phyloP scores from a whole-genome alignment of 2,113 vertebrate genomes.

The Leptocoma aspasia region DNA sequence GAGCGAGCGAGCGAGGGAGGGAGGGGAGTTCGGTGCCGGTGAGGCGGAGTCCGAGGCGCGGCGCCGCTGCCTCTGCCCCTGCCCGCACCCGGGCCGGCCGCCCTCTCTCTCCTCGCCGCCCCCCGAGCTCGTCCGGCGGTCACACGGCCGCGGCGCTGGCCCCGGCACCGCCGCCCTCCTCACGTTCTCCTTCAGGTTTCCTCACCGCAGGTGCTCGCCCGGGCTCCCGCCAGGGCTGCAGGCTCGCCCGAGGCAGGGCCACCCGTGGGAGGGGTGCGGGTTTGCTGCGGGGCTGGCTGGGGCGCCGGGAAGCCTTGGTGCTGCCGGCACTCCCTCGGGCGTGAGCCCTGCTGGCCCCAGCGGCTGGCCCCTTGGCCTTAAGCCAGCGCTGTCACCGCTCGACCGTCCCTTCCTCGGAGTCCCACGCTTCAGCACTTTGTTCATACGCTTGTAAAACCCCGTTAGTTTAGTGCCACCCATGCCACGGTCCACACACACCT shows the following conservation, averaged over 20 bases:
- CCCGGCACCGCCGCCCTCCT: conserved; percentile 17
- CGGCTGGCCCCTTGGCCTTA: neutral
- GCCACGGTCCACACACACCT: fast-evolving
- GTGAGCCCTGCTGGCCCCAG: neutral
- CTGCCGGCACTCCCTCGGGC: neutral
- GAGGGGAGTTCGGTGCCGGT: conserved; percentile 37
- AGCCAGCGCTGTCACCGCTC: neutral
- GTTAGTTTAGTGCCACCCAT: neutral
- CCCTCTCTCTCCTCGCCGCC: neutral
- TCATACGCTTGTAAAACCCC: fast-evolving
- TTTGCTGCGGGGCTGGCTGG: neutral
- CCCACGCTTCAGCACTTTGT: neutral
- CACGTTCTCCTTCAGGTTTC: conserved; percentile 1
- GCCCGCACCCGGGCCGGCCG: conserved; percentile 38
- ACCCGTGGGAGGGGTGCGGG: neutral
- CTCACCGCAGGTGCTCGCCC: neutral
- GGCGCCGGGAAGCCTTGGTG: neutral
- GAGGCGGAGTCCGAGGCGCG: conserved; percentile 68
- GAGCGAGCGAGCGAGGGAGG: neutral
- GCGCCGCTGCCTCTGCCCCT: conserved; percentile 22
- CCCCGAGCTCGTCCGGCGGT: neutral
- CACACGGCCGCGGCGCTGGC: neutral
- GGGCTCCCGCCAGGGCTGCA: neutral
- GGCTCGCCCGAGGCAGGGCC: neutral
- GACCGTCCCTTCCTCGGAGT: neutral